Conservation (phyloP, 2,797 vertebrate species). For the Melopsittacus undulatus region DNA sequence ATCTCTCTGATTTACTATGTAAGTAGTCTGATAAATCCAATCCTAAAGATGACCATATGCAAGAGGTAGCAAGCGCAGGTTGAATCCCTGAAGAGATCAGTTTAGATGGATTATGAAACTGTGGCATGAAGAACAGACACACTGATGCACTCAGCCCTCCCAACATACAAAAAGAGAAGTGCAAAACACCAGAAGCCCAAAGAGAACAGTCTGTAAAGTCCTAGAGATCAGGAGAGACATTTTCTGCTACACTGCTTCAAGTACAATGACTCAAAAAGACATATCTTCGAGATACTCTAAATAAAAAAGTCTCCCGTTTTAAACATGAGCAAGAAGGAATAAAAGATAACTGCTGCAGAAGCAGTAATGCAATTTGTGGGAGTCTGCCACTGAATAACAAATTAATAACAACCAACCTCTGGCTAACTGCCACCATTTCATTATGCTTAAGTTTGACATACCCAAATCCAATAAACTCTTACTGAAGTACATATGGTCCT, state of each 20-base stretch:
- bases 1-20: not conserved
- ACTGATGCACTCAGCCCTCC: not conserved
- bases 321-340: not conserved
- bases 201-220: not conserved
- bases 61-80: not conserved
- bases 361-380: not conserved
- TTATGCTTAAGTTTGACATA: not conserved
- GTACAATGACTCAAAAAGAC: not conserved
- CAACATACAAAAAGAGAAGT: not conserved
- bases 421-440: constrained; percentile 1
- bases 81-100: not conserved
- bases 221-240: not conserved
- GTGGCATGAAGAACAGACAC: not conserved
- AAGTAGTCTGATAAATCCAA: not conserved
- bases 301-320: not conserved
- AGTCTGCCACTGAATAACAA: constrained; percentile 7
- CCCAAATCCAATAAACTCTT: not conserved
- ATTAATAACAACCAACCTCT: not conserved
- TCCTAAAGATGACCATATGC: not conserved
- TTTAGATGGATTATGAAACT: not conserved
- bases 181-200: not conserved
- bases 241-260: not conserved
- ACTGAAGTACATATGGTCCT: not conserved
- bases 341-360: not conserved
- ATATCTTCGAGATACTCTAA: not conserved